Conservation (phyloP, 2,888 invertebrate species). For the Gonocerus acuteangulatus region DNA sequence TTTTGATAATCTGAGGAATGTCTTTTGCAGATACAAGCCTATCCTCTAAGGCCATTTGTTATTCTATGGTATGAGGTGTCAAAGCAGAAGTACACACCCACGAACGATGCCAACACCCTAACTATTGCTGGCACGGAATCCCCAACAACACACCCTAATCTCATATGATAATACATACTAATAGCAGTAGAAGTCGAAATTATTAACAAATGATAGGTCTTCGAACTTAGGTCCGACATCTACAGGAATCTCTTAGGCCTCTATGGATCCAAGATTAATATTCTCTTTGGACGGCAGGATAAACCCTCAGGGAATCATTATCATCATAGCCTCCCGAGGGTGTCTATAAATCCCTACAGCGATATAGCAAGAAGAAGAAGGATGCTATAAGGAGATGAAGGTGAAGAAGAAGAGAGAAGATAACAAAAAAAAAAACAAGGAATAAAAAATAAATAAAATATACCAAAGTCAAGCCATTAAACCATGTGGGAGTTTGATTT, state of each 20-base stretch:
- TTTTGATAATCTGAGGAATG: too few species aligned
- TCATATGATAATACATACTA: background rate
- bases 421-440: background rate
- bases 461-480: slow-evolving; percentile 21
- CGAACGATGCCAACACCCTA: too few species aligned
- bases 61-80: too few species aligned
- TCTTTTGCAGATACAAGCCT: too few species aligned
- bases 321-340: background rate
- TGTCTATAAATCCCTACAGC: background rate
- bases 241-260: too few species aligned
- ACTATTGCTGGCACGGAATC: background rate
- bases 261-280: background rate
- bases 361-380: background rate
- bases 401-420: background rate
- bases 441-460: slow-evolving; percentile 17
- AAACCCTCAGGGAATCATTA: slow-evolving; percentile 7
- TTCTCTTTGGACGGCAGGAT: background rate
- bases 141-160: background rate
- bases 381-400: background rate
- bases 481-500: slow-evolving; percentile 24
- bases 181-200: background rate
- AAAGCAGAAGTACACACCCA: too few species aligned
- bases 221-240: background rate
- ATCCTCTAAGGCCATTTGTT: too few species aligned
- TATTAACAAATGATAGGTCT: slow-evolving; percentile 1